Conservation (phyloP, 2,888 invertebrate genomes). For the Thera obeliscata region DNA sequence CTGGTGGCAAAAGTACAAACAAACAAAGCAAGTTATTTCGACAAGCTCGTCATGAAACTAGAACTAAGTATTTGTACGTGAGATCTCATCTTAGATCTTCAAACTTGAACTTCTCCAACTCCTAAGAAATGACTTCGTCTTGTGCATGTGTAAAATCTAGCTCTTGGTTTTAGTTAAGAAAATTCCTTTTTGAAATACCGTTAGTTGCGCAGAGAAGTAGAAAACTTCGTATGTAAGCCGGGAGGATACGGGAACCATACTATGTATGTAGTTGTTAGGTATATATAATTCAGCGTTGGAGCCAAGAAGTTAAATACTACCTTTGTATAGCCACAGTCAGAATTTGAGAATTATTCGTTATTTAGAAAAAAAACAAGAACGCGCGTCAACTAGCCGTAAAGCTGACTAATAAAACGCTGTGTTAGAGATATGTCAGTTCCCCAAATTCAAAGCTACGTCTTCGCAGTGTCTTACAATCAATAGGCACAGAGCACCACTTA, state of each 20-base stretch:
- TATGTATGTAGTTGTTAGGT: background rate
- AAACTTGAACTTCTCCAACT: background rate
- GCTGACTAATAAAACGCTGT: too few relatives aligned
- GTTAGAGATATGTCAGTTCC: too few relatives aligned
- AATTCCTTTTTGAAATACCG: background rate
- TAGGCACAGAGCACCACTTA: background rate
- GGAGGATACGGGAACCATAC: background rate
- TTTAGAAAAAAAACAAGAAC: too few relatives aligned
- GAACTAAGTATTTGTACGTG: background rate
- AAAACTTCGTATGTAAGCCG: background rate
- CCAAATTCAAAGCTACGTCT: too few relatives aligned
- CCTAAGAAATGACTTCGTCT: background rate
- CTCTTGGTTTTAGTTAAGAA: background rate
- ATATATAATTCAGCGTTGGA: background rate
- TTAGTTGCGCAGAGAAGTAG: background rate
- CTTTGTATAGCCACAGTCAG: background rate
- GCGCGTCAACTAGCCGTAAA: too few relatives aligned
- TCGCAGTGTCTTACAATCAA: too few relatives aligned
- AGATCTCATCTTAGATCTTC: background rate
- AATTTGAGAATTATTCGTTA: background rate
- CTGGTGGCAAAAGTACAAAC: too few relatives aligned
- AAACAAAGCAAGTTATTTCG: background rate
- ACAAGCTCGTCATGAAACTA: background rate
- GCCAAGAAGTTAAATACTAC: background rate
- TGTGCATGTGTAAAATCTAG: background rate